Base-by-base conservation (phyloP, 2,888 invertebrate species). In the Euzophera pinguis region DNA sequence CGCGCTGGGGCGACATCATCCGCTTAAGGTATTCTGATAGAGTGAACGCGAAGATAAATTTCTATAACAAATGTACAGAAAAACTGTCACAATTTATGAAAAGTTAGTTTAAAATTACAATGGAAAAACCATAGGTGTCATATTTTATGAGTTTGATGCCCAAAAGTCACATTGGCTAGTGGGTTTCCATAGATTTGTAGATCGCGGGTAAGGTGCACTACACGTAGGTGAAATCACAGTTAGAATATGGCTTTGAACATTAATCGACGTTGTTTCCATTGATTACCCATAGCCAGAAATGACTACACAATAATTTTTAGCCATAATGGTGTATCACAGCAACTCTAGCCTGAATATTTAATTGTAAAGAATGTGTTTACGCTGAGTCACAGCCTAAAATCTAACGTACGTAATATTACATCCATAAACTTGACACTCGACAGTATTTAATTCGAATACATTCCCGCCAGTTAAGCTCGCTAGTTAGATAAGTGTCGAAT, bases 311-410 rank as follows among this genome's bases (percentile, higher is more conserved):
- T 77, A 79, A 69, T 77, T 81, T 82, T 78, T 82, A 83, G 89
- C 83, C 88, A 85, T 79, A 81, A 81, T 80, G 80, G 78, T 85
- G 86, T 89, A 88, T 90, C 88, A 88, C 89, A 90, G 88, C 82
- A 87, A 88, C 87, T 89, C 88, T 90, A 90, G 89, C 88, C 76
- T 89, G 88, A 84, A 81, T 81, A 81, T 84, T 75, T 79, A 81
- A 79, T 83, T 81, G 82, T 84, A 78, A 82, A 84, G 82, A 84
- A 83, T 78, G 79, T 83, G 81, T 82, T 75, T 72, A 81, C 68
- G 84, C 85, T 85, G 88, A 81, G 71, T 84, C 84, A 85, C 87
- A 90, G 88, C 87, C 86, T 89, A 85, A 75, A 76, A 80, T 82
- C 84, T 87, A 89, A 75, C 75, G 62, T 81, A 80, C 73, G 74